Percentiles rank a stretch among this genome's conserved stretches.
These are phyloP conservation scores for Clistopyga incitator DNA, from an alignment of 2,888 invertebrate genomes.

Conservation along the genomic window DNA sequence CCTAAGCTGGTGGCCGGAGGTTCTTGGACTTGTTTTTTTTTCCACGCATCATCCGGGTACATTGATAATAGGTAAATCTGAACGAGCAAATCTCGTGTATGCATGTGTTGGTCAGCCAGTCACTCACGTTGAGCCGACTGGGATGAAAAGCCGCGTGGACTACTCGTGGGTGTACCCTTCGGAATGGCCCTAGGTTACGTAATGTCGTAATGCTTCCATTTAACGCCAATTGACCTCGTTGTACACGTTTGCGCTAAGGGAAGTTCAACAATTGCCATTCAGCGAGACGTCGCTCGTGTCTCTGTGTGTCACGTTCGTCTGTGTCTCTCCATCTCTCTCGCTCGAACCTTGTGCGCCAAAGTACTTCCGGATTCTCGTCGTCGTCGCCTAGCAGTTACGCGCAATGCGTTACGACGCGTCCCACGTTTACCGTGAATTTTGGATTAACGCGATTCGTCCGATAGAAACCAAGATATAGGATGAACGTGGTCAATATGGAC, in stretches of 20 bases:
- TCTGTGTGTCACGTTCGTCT: constrained; percentile 16
- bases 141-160: constrained; percentile 68
- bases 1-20: not conserved
- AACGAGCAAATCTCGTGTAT: constrained; percentile 19
- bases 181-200: constrained; percentile 83
- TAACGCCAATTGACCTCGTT: constrained; percentile 84
- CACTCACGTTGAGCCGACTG: not conserved
- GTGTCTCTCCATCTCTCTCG: not conserved
- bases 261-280: constrained; percentile 84
- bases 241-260: constrained; percentile 83
- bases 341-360: constrained; percentile 64
- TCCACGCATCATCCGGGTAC: not conserved
- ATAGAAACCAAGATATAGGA: not conserved
- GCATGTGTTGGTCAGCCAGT: constrained; percentile 5
- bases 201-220: constrained; percentile 83
- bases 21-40: constrained; percentile 9
- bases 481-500: not conserved
- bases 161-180: constrained; percentile 82
- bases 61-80: constrained; percentile 32
- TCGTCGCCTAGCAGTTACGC: constrained; percentile 35
- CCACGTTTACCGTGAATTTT: constrained; percentile 38
- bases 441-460: constrained; percentile 14
- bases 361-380: constrained; percentile 66
- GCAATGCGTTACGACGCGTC: constrained; percentile 32
- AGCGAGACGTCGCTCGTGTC: constrained; percentile 70